A percentile compares a stretch with the other conserved stretches of the same genome.
phyloP scores from a whole-genome alignment of 1,140 invertebrate species.

The Philopotamus ludificatus region DNA sequence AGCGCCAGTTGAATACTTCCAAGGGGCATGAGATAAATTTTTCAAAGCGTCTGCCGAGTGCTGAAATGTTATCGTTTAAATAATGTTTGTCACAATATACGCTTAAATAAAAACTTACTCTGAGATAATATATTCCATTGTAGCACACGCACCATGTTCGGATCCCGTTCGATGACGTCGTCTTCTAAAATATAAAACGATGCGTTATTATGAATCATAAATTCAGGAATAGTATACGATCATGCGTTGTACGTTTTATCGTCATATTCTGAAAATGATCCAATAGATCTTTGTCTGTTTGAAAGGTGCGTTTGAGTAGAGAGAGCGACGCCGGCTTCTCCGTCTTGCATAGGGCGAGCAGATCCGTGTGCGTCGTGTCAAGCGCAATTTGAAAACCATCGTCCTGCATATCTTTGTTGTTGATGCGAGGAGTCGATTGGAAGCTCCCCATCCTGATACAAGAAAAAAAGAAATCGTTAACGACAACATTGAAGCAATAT shows the following conservation, averaged over 20 bases:
- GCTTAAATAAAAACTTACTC: slow-evolving; percentile 30
- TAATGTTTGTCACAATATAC: not conserved
- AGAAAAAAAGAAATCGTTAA: too few species aligned
- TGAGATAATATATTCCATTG: slow-evolving; percentile 40
- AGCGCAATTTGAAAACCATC: too few species aligned
- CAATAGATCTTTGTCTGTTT: not conserved
- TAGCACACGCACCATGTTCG: slow-evolving; percentile 17
- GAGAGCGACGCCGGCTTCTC: slow-evolving; percentile 6
- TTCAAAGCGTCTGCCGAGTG: slow-evolving; percentile 69
- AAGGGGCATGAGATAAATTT: slow-evolving; percentile 73
- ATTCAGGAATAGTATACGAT: too few species aligned
- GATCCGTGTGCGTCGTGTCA: slow-evolving; percentile 46
- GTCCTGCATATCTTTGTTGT: slow-evolving; percentile 65
- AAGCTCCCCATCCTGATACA: slow-evolving; percentile 76
- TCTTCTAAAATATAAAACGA: not conserved
- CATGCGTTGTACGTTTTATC: too few species aligned
- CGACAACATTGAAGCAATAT: too few species aligned
- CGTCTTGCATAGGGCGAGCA: slow-evolving; percentile 17
- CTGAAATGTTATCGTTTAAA: slow-evolving; percentile 50
- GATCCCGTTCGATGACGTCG: not conserved
- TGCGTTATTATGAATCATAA: too few species aligned
- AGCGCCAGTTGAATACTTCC: slow-evolving; percentile 69
- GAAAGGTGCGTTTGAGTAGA: not conserved
- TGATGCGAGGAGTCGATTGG: slow-evolving; percentile 65
- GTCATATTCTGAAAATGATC: not conserved